Evolutionary conservation across 2,113 vertebrate genomes (phyloP).

Genomic region (Neofelis nebulosa): DNA sequence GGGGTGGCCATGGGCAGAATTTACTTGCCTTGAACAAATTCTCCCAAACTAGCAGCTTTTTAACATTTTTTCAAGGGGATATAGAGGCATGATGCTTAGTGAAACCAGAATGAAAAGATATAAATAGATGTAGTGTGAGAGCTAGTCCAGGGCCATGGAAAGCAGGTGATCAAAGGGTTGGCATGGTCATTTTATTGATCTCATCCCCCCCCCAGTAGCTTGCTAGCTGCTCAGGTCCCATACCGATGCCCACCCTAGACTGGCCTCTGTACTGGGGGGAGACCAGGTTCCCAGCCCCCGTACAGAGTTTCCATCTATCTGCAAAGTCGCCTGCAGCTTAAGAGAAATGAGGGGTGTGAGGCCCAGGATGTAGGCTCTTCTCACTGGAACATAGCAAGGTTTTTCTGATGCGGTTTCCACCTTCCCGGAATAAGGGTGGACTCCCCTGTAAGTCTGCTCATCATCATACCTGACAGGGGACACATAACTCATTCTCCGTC

Average conservation of each 20-base stretch:
- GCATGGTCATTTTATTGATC: neutral
- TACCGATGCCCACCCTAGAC: neutral
- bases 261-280: neutral
- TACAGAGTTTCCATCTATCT: neutral
- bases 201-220: neutral
- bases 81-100: neutral
- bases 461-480: neutral
- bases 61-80: neutral
- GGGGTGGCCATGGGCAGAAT: neutral
- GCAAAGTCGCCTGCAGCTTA: neutral
- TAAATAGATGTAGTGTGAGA: neutral
- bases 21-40: neutral
- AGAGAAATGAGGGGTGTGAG: too few species aligned
- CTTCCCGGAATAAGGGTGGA: neutral
- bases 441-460: neutral
- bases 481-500: rapidly evolving
- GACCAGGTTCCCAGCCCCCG: neutral
- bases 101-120: neutral
- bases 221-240: neutral
- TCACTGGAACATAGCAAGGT: neutral
- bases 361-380: neutral
- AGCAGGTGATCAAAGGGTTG: neutral
- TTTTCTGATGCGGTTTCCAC: neutral
- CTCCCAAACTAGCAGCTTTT: neutral
- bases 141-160: neutral